A percentile compares a stretch with the other conserved stretches of the same genome.
These are phyloP conservation scores for Hypanus sabinus DNA, from an alignment of 2,113 vertebrate species.

Conservation along the genomic window DNA sequence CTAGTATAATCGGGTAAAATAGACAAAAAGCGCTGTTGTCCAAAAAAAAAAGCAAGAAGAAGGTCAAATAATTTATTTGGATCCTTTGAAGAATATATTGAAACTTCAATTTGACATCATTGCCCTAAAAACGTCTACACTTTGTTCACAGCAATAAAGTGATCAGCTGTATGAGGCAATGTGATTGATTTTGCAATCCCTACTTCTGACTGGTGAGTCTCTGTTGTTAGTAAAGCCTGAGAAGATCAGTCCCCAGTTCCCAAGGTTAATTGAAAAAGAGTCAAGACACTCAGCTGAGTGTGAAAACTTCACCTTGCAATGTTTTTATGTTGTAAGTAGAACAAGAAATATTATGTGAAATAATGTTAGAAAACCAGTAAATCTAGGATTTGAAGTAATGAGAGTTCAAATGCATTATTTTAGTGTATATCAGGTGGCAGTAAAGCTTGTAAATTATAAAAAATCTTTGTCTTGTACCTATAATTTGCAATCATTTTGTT, in stretches of 20 bases:
- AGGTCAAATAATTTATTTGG: background rate
- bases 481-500: background rate
- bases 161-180: background rate
- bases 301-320: background rate
- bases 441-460: background rate
- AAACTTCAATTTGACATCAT: background rate
- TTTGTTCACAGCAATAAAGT: background rate
- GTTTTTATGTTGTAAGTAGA: background rate
- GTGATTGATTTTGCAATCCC: background rate
- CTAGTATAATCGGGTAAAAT: background rate
- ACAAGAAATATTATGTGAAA: background rate
- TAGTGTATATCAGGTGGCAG: background rate
- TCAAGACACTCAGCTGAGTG: background rate
- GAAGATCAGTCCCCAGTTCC: background rate
- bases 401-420: background rate
- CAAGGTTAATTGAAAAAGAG: background rate
- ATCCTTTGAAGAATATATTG: background rate
- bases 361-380: background rate
- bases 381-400: background rate
- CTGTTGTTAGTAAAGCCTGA: background rate
- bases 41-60: background rate
- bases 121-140: background rate
- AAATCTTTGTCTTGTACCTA: background rate
- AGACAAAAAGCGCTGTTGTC: background rate
- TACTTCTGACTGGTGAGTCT: background rate